Conservation (phyloP, 2,113 vertebrate genomes). For the Mormyrus lacerda region DNA sequence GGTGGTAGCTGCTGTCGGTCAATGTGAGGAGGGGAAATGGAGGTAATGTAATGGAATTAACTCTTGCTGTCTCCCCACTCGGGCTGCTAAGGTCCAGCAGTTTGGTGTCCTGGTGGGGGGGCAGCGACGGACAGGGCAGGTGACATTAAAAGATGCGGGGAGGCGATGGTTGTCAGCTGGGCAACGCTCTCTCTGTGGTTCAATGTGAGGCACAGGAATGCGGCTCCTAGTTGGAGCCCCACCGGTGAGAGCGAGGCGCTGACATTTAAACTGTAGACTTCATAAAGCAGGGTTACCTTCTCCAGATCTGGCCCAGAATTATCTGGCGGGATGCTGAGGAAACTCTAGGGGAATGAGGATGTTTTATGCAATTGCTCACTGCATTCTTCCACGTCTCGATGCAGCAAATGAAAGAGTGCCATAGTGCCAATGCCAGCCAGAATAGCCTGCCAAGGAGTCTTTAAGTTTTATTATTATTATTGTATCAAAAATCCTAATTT, state of each 20-base stretch:
- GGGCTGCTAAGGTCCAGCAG: neutral
- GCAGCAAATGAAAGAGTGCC: neutral
- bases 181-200: too few species aligned
- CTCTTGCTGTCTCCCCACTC: neutral
- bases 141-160: neutral
- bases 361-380: neutral
- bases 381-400: neutral
- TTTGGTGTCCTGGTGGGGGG: neutral
- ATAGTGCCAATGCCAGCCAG: neutral
- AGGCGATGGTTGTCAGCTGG: neutral
- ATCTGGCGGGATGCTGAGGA: conserved; percentile 13
- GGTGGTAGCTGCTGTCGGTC: neutral
- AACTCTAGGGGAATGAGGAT: conserved; percentile 36
- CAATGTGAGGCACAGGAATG: neutral
- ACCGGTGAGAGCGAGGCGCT: conserved; percentile 21
- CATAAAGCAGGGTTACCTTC: conserved; percentile 31
- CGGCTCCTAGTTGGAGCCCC: conserved; percentile 19
- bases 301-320: conserved; percentile 22
- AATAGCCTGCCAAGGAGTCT: neutral
- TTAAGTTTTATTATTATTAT: neutral
- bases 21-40: neutral
- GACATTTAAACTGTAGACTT: conserved; percentile 39
- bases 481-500: neutral
- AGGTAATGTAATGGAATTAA: neutral
- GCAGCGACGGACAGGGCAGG: neutral